Percentiles rank a stretch among this genome's conserved stretches.
phyloP scores from a whole-genome alignment of 2,797 vertebrate genomes.

The Rhynchotus rufescens region DNA sequence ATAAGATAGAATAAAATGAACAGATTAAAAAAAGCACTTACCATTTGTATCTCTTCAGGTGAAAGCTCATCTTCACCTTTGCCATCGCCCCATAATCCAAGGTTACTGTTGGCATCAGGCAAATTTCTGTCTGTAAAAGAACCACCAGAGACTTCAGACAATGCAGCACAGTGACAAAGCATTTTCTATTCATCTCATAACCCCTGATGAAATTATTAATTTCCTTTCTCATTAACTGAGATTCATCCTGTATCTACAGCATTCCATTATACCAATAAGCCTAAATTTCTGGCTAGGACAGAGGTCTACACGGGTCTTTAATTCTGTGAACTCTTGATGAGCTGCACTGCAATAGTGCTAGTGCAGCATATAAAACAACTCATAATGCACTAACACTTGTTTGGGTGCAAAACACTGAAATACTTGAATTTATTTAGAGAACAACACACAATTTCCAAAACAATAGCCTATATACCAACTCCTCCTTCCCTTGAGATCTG shows the following conservation, averaged over 20 bases:
- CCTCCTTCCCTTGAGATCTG: not conserved
- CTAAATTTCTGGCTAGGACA: not conserved
- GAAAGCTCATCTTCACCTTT: conserved; percentile 93
- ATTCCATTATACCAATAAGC: not conserved
- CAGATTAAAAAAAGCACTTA: conserved; percentile 54
- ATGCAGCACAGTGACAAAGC: not conserved
- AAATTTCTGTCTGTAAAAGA: conserved; percentile 82
- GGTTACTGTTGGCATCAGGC: conserved; percentile 77
- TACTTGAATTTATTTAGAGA: not conserved
- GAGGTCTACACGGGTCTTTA: accelerated
- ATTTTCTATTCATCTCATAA: not conserved
- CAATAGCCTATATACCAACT: not conserved
- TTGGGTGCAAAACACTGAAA: not conserved
- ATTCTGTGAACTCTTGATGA: not conserved
- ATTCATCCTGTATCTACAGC: not conserved
- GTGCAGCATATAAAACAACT: not conserved
- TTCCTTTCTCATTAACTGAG: not conserved
- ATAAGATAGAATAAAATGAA: not conserved
- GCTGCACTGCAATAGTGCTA: not conserved
- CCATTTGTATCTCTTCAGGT: conserved; percentile 98
- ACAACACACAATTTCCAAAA: not conserved
- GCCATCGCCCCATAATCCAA: conserved; percentile 87
- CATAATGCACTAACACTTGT: not conserved
- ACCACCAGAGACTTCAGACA: not conserved
- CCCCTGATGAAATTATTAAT: not conserved